These are phyloP conservation scores for Lacerta viridis DNA, from an alignment of 2,797 vertebrate species.

Conservation along the genomic window DNA sequence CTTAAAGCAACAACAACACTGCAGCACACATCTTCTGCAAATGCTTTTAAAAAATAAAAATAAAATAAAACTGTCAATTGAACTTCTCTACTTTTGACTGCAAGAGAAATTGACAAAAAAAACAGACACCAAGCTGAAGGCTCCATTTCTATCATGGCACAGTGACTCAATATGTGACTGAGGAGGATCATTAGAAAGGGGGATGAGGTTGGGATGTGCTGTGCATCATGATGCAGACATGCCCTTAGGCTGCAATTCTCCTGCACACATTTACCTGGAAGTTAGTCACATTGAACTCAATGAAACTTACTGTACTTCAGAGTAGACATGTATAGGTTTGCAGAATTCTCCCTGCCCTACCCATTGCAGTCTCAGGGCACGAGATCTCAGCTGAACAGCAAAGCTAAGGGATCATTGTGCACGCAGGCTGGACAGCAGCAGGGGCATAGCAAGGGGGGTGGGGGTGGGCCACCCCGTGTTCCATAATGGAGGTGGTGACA, in stretches of 20 bases:
- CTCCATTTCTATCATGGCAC: background rate
- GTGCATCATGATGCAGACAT: background rate
- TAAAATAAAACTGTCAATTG: background rate
- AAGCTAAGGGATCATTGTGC: background rate
- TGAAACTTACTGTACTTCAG: too few species aligned
- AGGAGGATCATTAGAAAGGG: background rate
- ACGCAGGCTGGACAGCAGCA: conserved; percentile 3
- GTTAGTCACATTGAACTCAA: too few species aligned
- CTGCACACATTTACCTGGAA: too few species aligned
- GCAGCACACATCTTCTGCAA: background rate
- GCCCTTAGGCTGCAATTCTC: too few species aligned
- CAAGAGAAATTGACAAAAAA: background rate
- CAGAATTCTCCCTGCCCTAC: background rate
- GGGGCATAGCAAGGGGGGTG: too few species aligned
- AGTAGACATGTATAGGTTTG: too few species aligned
- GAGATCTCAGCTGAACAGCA: background rate
- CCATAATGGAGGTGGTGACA: too few species aligned
- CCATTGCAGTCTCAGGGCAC: background rate
- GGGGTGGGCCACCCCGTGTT: too few species aligned
- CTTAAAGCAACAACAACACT: background rate
- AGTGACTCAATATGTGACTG: background rate
- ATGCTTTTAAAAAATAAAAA: background rate
- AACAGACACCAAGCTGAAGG: background rate
- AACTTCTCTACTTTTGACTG: background rate
- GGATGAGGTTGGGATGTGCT: background rate